Base-by-base conservation (phyloP, 2,888 invertebrate species). In the Arctia plantaginis region DNA sequence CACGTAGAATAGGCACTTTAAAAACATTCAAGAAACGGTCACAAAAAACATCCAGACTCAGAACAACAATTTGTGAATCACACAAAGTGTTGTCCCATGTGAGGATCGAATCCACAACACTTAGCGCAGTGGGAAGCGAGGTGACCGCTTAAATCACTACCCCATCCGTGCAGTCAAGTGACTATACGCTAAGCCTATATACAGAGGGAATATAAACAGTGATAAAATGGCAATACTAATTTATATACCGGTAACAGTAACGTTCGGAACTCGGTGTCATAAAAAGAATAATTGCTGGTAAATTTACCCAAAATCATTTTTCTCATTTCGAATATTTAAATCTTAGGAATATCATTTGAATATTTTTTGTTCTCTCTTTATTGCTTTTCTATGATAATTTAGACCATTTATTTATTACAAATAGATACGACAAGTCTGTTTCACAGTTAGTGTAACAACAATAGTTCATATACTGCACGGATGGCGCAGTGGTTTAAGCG, bases 311-410 rank as follows among this genome's bases (percentile, higher is more conserved):
- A 27, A 59, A 27, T 59, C 13, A 59, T 59, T 59, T 27, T 59
- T n/a, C 27, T 13, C 35, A 35, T 66, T 41, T n/a, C 91, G 88
- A 91, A 91, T 91, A 91, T 90, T 90, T 87, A 90, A 88, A 81
- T 73, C 79, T 80, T 80, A 82, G 81, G 83, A 86, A 86, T 86
- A 82, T 86, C 86, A 86, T 85, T 82, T 85, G 71, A 79, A 87
- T 86, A 82, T 83, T 73, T 77, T 85, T 85, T 75, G 82, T 75
- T 64, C 27, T 59, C 23, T 27, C 27, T 27, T 59, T 59, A 59
- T 59, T 59, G 59, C 59, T 4, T 44, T 66, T 80, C 83, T 75
- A 85, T 84, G 86, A 85, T 89, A 88, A 90, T 89, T 88, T 88
- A 83, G 83, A 83, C 72, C 59, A 66, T 72, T 18, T 69, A 27